Base-by-base conservation (phyloP, 2,888 invertebrate genomes). In the Rhorus exstirpatorius region DNA sequence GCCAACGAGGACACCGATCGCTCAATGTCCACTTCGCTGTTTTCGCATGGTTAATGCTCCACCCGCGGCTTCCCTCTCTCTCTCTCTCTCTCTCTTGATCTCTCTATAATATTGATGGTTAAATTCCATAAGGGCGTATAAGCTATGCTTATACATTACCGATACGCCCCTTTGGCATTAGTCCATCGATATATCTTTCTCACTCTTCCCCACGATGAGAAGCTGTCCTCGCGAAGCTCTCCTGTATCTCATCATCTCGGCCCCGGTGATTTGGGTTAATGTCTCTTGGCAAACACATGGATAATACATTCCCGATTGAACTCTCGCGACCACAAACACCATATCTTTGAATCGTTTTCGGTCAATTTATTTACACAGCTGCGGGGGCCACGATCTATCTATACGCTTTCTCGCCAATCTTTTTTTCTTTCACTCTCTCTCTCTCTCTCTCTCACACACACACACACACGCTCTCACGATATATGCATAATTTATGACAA, bases 261-360 rank as follows among this genome's bases (percentile, higher is more conserved):
- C 67, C 70, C 76, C 80, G 63, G 63, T 83, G 80, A 90, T 89
- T 86, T 87, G 84, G 89, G 88, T 88, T 90, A 89, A 90, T 87
- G 87, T 85, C 83, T 88, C 85, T 89, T 90, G 88, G 88, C 89
- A 89, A 68, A 77, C 76, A 79, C 35, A 77, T 71, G 84, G 65
- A 71, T 80, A 68, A 76, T 76, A 68, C 38, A 70, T 76, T 68
- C 70, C 46, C 84, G 77, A 80, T 84, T 71, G 79, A 78, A 80
- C 79, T 75, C 63, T 26, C 61, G 26, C 70, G 67, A 60, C 79
- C 70, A 74, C 68, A 58, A 83, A 71, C 35, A 60, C 68, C 76
- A 72, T 63, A 63, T 76, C 72, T 53, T 74, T 55, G 31, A 72
- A 77, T 77, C 55, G 38, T 60, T 58, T 68, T 80, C 68, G 80